Evolutionary conservation across 37 sponge, comb jelly and placozoan species (phyloP), one percentile per base, ranked within the genome.

Genomic region (Eunapius fragilis): DNA sequence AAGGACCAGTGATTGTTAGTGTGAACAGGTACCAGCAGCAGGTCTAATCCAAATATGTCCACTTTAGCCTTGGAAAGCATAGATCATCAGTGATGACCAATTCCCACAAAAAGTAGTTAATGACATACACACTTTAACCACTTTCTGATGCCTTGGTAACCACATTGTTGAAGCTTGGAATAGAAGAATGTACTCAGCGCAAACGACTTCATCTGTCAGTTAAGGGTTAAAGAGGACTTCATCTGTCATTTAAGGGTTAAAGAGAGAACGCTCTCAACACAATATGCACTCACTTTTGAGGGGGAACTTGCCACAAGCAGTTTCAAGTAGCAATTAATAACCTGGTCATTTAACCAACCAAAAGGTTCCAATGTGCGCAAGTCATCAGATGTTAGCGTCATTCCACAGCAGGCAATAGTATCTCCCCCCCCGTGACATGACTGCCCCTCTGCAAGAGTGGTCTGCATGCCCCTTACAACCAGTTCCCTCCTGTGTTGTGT

Each of bases 261-360:
- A 58, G 0, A 32, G 14, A 23, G 27, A n/a, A n/a, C n/a, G n/a
- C n/a, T n/a, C n/a, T n/a, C n/a, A 45, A 45, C 7, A 50, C 26
- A 12, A 45, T 50, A n/a, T 30, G 3, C 50, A 12, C 26, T 80
- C 48, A 67, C 31, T 25, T 14, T 41, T 9, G 26, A 26, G 23
- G 37, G 27, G 19, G 32, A 30, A 80, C 27, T 31, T 9, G 0
- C 0, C 83, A 82, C 25, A 31, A 82, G 6, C 0, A 82, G 37
- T 30, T 35, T 74, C 74, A 82, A 70, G 31, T 71, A 82, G 32
- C 36, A n/a, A 32, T 82, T 82, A 34, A 82, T 70, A 11, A 82
- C 47, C 80, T 80, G 80, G 67, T 80, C 80, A 48, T 80, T 80
- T 31, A 80, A 48, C 80, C 80, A 80, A 9, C 67, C 26, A 2